Evolutionary conservation across 2,888 invertebrate species (phyloP), one percentile per base, ranked within the genome.

Genomic region (Nysson spinosus): DNA sequence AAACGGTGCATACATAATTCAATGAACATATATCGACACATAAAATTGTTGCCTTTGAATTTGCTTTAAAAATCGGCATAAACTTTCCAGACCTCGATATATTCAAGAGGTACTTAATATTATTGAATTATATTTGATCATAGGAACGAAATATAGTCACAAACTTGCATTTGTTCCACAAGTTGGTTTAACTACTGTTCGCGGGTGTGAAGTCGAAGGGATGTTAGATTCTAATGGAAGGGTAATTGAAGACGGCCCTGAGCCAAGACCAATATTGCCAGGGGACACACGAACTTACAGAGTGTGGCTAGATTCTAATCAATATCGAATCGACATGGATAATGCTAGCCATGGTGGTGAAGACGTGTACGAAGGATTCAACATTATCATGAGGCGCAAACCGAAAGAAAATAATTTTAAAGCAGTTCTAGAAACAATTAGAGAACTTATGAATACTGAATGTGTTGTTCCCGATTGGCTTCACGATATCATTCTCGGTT

Each of bases 331-430:
- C 72, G 98, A 99, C 85, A 94, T 98, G 92, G 96, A 96, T 80
- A 91, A 90, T 14, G 92, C 95, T 6, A 93, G 93, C 78, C 91
- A 93, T 79, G 95, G 95, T 9, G 91, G 92, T 72, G 95, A 95
- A 88, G 95, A 96, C 85, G 93, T 96, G 0, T 96, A 96, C 87
- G 95, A 95, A 82, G 93, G 94, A 7, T 99, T 99, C 88, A 99
- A 98, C 87, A 94, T 99, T 47, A 92, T 99, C 57, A 95, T 99
- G 93, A 91, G 99, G 28, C 91, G 99, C n/a, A 99, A 99, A 86
- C 99, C 99, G 0, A 99, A 99, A 83, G 98, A 99, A 88, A 99
- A 99, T 86, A 99, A 99, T 88, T 99, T 99, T 88, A 99, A 99
- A 88, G 99, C 99, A 0, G 99, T 99, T 0, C 88, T 99, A 77